Percentiles rank a stretch among this genome's conserved stretches.
These are phyloP conservation scores for Zelleria hepariella DNA, from an alignment of 2,888 invertebrate species.

Conservation along the genomic window DNA sequence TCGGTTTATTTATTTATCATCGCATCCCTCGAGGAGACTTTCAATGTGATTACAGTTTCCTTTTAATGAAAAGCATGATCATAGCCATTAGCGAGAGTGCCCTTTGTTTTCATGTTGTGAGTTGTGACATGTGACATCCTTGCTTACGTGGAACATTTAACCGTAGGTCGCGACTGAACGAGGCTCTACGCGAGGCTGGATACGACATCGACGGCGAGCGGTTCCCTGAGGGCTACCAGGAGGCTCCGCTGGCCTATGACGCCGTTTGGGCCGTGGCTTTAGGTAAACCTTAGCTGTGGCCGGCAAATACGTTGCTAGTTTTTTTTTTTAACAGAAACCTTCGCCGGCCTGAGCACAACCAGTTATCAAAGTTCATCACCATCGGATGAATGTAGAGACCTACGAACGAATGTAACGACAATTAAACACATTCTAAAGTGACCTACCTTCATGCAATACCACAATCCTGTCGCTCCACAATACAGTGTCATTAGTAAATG, in stretches of 20 bases:
- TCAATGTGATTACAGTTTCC: slow-evolving; percentile 6
- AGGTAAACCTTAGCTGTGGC: too few relatives aligned
- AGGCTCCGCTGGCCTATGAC: slow-evolving; percentile 98
- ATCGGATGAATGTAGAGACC: too few relatives aligned
- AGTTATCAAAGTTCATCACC: too few relatives aligned
- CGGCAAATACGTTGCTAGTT: too few relatives aligned
- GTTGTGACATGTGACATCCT: too few relatives aligned
- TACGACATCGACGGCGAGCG: slow-evolving; percentile 89
- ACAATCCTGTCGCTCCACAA: too few relatives aligned
- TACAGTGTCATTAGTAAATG: too few relatives aligned
- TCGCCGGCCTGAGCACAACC: too few relatives aligned
- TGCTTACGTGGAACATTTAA: not conserved
- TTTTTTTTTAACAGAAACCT: too few relatives aligned
- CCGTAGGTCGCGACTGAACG: slow-evolving; percentile 80
- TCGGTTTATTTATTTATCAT: slow-evolving; percentile 10
- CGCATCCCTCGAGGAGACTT: slow-evolving; percentile 8
- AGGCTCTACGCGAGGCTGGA: slow-evolving; percentile 82
- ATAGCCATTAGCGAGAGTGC: slow-evolving; percentile 5
- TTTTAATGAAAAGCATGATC: slow-evolving; percentile 15
- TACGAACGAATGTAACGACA: too few relatives aligned
- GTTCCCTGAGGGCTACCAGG: slow-evolving; percentile 95
- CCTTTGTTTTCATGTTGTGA: not conserved
- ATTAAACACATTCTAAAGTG: too few relatives aligned
- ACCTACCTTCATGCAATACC: too few relatives aligned
- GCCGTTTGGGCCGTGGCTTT: slow-evolving; percentile 99